These are phyloP conservation scores for Plectrocnemia conspersa DNA, from an alignment of 1,140 invertebrate genomes.

Conservation along the genomic window DNA sequence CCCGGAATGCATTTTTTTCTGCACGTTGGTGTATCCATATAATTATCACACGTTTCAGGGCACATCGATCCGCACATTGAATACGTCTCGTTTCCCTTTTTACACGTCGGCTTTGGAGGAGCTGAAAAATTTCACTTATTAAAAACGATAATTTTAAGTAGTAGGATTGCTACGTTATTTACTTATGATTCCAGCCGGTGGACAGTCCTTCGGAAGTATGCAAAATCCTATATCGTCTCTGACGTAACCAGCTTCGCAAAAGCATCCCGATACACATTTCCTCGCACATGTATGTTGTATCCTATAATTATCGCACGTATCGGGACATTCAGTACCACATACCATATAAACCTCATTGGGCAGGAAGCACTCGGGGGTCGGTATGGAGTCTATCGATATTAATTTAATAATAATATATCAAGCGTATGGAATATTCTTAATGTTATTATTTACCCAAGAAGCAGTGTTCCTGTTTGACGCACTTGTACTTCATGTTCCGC, in stretches of 20 bases:
- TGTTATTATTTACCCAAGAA: slow-evolving; percentile 10
- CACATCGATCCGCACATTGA: slow-evolving; percentile 17
- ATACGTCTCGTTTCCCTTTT: slow-evolving; percentile 21
- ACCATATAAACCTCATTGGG: slow-evolving; percentile 27
- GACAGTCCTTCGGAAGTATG: slow-evolving; percentile 25
- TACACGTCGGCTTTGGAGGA: slow-evolving; percentile 18
- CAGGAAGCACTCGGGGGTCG: background rate
- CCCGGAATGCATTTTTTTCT: slow-evolving; percentile 17
- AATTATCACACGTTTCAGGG: slow-evolving; percentile 19
- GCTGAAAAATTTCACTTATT: background rate
- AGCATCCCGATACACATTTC: slow-evolving; percentile 33
- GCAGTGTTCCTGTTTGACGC: slow-evolving; percentile 29
- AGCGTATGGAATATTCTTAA: background rate
- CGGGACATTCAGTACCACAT: slow-evolving; percentile 26
- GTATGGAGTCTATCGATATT: background rate
- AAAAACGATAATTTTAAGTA: background rate
- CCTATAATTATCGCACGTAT: slow-evolving; percentile 27
- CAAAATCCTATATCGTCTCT: slow-evolving; percentile 28
- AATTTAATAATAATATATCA: background rate
- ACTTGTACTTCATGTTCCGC: slow-evolving; percentile 17
- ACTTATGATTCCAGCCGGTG: slow-evolving; percentile 13
- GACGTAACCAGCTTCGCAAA: slow-evolving; percentile 33
- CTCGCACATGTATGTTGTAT: slow-evolving; percentile 22
- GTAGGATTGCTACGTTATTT: slow-evolving; percentile 12
- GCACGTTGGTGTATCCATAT: slow-evolving; percentile 3